phyloP scores from a whole-genome alignment of 2,113 vertebrate species.

The Lampris megalopsis region DNA sequence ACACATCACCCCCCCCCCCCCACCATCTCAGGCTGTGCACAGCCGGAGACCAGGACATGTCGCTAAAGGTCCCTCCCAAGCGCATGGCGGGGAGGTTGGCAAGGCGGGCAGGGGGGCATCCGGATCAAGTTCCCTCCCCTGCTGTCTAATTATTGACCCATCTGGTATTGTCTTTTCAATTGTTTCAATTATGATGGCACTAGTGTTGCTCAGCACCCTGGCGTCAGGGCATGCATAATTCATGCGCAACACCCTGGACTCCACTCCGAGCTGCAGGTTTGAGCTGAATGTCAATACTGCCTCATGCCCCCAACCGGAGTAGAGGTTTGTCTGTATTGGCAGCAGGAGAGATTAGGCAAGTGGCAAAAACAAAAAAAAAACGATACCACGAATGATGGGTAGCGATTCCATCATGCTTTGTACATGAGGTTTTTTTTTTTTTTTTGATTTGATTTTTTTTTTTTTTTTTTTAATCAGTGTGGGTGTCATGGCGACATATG shows the following conservation, averaged over 20 bases:
- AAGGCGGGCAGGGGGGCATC: conserved; percentile 71
- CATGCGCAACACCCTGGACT: conserved; percentile 80
- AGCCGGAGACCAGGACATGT: conserved; percentile 43
- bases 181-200: conserved; percentile 86
- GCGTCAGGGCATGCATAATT: conserved; percentile 84
- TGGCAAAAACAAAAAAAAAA: conserved; percentile 27
- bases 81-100: conserved; percentile 60
- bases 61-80: conserved; percentile 69
- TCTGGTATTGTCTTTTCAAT: conserved; percentile 86
- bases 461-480: not conserved
- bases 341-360: conserved; percentile 66
- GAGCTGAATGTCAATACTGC: conserved; percentile 85
- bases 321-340: conserved; percentile 78
- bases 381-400: conserved; percentile 67
- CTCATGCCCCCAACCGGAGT: conserved; percentile 68
- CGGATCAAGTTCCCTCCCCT: conserved; percentile 80
- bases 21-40: conserved; percentile 43
- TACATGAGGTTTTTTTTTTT: conserved; percentile 53
- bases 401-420: conserved; percentile 58
- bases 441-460: conserved; percentile 32
- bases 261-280: conserved; percentile 79
- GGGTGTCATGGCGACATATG: conserved; percentile 35
- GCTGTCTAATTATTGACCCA: conserved; percentile 85
- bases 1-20: not conserved
- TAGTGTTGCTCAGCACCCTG: conserved; percentile 82